Conservation (phyloP, 2,888 invertebrate species). For the Tiliacea citrago region DNA sequence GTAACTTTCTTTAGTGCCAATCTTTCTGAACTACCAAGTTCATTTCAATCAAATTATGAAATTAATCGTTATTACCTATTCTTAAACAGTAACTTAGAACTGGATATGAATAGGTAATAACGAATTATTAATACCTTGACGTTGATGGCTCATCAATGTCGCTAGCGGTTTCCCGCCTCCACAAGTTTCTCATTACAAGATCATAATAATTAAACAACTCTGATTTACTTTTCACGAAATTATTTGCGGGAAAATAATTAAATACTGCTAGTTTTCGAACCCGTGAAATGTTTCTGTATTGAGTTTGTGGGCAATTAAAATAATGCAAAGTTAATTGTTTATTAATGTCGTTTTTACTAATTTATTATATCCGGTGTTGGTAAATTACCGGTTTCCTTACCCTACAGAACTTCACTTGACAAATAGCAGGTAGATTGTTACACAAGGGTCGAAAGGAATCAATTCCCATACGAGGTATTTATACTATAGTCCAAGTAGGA, state of each 20-base stretch:
- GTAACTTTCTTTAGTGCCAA: not conserved
- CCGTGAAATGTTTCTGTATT: not conserved
- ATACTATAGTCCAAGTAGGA: too few relatives aligned
- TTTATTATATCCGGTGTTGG: not conserved
- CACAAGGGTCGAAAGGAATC: too few relatives aligned
- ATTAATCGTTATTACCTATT: too few relatives aligned
- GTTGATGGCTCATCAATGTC: slow-evolving; percentile 40
- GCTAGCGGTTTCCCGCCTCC: slow-evolving; percentile 13
- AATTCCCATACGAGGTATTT: too few relatives aligned
- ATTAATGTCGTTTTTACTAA: not conserved
- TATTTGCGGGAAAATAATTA: not conserved
- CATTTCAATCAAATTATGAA: slow-evolving; percentile 23
- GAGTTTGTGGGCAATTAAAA: not conserved
- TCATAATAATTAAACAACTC: slow-evolving; percentile 39
- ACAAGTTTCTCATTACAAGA: slow-evolving; percentile 42
- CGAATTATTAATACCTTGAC: slow-evolving; percentile 37
- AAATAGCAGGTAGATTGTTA: too few relatives aligned
- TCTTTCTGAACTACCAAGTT: not conserved
- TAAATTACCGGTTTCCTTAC: too few relatives aligned
- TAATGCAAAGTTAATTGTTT: not conserved
- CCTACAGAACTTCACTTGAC: not conserved
- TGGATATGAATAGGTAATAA: slow-evolving; percentile 25
- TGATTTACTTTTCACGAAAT: slow-evolving; percentile 19
- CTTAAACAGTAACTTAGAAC: not conserved
- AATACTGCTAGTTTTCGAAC: not conserved